Evolutionary conservation across 2,888 invertebrate species (phyloP).

Genomic region (Cerastoderma edule): DNA sequence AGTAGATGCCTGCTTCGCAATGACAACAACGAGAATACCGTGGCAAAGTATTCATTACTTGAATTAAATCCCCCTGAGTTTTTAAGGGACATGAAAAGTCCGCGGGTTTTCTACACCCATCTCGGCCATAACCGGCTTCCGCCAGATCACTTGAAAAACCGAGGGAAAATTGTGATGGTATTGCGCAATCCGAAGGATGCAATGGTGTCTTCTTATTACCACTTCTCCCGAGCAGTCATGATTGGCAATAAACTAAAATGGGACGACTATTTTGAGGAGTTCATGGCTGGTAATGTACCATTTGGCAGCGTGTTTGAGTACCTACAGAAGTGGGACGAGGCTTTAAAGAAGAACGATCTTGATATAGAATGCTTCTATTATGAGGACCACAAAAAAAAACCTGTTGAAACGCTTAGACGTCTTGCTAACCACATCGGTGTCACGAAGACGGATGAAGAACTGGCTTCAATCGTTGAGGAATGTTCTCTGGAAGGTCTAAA

Average conservation of each 20-base stretch:
- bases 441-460: not conserved
- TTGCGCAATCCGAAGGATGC: not conserved
- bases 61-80: not conserved
- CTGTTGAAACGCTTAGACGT: not conserved
- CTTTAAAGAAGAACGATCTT: not conserved
- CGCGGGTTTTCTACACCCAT: not conserved
- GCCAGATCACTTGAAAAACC: not conserved
- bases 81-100: not conserved
- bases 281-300: not conserved
- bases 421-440: not conserved
- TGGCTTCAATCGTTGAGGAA: not conserved
- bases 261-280: not conserved
- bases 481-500: not conserved
- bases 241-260: too few species aligned
- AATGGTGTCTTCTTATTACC: not conserved
- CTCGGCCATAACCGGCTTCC: not conserved
- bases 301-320: not conserved
- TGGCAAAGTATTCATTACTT: not conserved
- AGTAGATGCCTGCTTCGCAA: conserved; percentile 1
- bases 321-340: not conserved
- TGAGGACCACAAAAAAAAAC: not conserved
- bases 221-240: too few species aligned
- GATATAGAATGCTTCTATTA: not conserved
- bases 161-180: not conserved
- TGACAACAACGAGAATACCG: not conserved